Base-by-base conservation (phyloP, 53 echinoderm and acorn worm genomes). In the Mesocentrotus franciscanus region DNA sequence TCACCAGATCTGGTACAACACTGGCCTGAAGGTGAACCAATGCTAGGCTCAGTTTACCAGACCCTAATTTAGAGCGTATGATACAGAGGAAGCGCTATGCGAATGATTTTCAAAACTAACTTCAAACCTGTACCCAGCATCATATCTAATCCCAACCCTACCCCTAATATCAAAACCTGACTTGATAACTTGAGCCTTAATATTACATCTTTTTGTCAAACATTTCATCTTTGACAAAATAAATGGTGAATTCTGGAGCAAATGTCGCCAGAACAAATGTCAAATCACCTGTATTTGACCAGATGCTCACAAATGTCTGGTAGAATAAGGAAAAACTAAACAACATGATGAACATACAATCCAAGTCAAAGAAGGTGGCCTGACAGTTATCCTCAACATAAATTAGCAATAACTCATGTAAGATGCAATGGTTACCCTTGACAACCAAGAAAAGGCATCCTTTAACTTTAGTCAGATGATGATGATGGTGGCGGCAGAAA, bases 1-100 rank as follows among this genome's bases (percentile, higher is more conserved):
- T 87, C 58, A 27, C 12, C 87, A 87, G 29, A 87, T 87, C 87
- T 87, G 58, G 87, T 58, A 29, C 87, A 58, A 87, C n/a, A 27
- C 87, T 57, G 29, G 87, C 87, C 87, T 12, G 87, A 22, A 64
- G 87, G 87, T 58, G 87, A 87, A 27, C 26, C n/a, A 4, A 56
- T 10, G 58, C n/a, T 87, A 87, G 87, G 87, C 56, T 87, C 9
- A 58, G 18, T 57, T n/a, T 27, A n/a, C 87, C 58, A 87, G 57
- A 87, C 87, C 87, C 87, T 87, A 1, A 20, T 78, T 14, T 7
- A 0, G 76, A 33, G 12, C 17, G 84, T 55, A 42, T 20, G 9
- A 20, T 42, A 76, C 76, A 76, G n/a, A 64, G 8, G 27, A 29
- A 72, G 18, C 3, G 12, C 74, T 74, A 5, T 18, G 66, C 49